Evolutionary conservation across 2,113 vertebrate species (phyloP).

Genomic region (Triplophysa dalaica): DNA sequence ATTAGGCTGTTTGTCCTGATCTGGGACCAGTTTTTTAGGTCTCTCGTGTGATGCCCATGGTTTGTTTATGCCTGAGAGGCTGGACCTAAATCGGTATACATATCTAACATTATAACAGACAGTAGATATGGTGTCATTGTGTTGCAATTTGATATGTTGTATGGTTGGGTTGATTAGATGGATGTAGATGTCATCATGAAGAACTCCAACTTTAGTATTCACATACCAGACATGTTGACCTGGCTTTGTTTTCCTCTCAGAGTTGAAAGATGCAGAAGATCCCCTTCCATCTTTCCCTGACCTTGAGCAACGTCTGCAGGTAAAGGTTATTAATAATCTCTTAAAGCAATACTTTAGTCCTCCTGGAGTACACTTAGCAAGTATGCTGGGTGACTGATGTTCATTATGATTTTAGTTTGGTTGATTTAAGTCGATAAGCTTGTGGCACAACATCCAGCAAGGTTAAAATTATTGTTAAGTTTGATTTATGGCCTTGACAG

Average conservation of each 20-base stretch:
- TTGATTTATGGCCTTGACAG: no score
- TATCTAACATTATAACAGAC: background rate
- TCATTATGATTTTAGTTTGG: no score
- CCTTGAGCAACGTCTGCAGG: slow-evolving; percentile 85
- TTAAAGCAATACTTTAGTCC: background rate
- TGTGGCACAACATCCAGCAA: no score
- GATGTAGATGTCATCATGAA: slow-evolving; percentile 29
- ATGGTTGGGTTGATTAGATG: slow-evolving; percentile 26
- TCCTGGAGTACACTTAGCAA: background rate
- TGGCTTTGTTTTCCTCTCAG: slow-evolving; percentile 62
- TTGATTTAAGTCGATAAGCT: no score
- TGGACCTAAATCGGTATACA: slow-evolving; percentile 7
- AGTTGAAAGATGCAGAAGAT: slow-evolving; percentile 75
- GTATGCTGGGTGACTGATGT: background rate
- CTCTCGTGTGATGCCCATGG: background rate
- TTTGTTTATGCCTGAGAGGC: background rate
- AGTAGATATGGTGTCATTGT: background rate
- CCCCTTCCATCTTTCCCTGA: slow-evolving; percentile 77
- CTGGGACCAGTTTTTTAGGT: slow-evolving; percentile 12
- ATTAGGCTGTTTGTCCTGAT: background rate
- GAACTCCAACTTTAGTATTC: slow-evolving; percentile 10
- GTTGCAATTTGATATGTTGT: slow-evolving; percentile 6
- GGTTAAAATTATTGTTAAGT: no score
- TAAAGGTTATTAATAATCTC: slow-evolving; percentile 58
- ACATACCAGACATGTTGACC: slow-evolving; percentile 9